phyloP scores from a whole-genome alignment of 2,797 vertebrate genomes.

The Sphenopsis melanotis region DNA sequence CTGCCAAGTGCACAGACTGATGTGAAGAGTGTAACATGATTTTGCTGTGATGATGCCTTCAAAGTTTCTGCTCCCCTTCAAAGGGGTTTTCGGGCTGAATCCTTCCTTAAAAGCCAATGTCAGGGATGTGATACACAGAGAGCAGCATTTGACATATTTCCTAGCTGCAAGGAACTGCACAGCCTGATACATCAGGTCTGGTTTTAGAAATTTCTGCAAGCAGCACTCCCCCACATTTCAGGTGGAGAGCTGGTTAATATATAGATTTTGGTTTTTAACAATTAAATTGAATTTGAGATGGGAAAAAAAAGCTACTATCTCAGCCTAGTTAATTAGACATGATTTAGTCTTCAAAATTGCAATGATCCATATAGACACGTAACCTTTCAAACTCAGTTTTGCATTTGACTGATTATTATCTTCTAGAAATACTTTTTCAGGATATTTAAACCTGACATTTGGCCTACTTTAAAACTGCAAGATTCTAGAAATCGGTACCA shows the following conservation, averaged over 20 bases:
- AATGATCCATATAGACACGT: background rate
- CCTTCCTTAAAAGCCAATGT: background rate
- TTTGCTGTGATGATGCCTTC: slow-evolving; percentile 31
- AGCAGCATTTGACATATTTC: background rate
- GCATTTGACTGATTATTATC: slow-evolving; percentile 13
- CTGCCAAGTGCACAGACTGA: slow-evolving; percentile 27
- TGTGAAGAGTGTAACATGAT: background rate
- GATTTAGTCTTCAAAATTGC: slow-evolving; percentile 26
- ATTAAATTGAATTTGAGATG: background rate
- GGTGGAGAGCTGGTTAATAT: background rate
- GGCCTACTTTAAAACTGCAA: background rate
- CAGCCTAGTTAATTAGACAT: background rate
- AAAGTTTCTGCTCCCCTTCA: slow-evolving; percentile 31
- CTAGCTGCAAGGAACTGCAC: background rate
- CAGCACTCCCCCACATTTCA: background rate
- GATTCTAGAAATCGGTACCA: background rate
- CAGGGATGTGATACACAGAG: background rate
- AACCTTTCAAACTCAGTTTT: slow-evolving; percentile 33
- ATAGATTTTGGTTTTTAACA: background rate
- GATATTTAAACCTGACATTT: slow-evolving; percentile 4
- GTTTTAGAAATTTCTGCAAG: background rate
- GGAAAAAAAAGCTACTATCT: background rate
- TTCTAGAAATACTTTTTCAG: slow-evolving; percentile 12
- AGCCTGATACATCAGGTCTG: background rate
- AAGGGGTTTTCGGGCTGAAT: slow-evolving; percentile 23